These are phyloP conservation scores for Zaprionus ghesquierei DNA, from an alignment of 1,140 invertebrate genomes.

Conservation along the genomic window DNA sequence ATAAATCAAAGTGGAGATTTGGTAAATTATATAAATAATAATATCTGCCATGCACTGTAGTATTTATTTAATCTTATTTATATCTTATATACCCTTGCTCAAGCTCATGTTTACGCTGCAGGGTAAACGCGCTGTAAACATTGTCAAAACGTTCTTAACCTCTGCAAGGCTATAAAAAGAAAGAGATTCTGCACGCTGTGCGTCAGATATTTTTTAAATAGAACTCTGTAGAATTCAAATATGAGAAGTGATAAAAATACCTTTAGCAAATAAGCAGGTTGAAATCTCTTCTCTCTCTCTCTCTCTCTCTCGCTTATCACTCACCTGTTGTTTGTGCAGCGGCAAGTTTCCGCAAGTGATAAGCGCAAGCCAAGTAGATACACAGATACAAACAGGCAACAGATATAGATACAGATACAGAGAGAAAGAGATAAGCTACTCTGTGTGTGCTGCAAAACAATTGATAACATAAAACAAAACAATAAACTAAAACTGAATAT, in stretches of 20 bases:
- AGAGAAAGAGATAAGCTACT: slow-evolving; percentile 16
- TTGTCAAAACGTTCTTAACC: background rate
- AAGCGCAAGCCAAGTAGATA: slow-evolving; percentile 18
- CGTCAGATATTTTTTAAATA: slow-evolving; percentile 25
- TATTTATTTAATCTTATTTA: background rate
- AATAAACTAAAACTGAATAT: slow-evolving; percentile 36
- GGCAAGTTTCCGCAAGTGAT: slow-evolving; percentile 31
- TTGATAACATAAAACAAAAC: slow-evolving; percentile 37
- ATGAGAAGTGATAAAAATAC: slow-evolving; percentile 35
- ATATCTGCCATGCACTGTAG: background rate
- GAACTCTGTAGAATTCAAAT: slow-evolving; percentile 15
- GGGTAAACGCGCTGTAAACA: background rate
- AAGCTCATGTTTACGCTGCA: background rate
- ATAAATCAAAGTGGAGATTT: background rate
- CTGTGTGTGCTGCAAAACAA: slow-evolving; percentile 11
- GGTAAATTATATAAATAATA: background rate
- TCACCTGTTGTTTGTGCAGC: background rate
- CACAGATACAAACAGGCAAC: background rate
- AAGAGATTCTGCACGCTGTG: background rate
- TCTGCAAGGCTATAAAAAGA: background rate
- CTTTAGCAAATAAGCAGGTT: background rate
- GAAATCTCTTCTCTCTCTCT: background rate
- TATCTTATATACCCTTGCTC: background rate
- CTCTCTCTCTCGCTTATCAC: slow-evolving; percentile 12
- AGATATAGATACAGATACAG: background rate